Conservation (phyloP, 2,113 vertebrate genomes). For the Tachysurus fulvidraco region DNA sequence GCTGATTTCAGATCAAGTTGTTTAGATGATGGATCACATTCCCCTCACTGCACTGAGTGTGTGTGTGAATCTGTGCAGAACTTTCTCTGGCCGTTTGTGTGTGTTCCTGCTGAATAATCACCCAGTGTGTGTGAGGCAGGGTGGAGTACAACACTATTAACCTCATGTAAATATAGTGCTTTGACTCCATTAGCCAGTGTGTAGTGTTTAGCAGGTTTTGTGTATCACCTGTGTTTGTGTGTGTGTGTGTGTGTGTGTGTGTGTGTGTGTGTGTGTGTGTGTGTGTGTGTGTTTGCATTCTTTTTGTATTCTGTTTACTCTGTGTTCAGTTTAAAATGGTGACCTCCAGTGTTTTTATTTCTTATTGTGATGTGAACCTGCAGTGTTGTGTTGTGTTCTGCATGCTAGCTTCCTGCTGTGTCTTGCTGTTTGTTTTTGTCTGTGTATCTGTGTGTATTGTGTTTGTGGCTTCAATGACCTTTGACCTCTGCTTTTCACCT, state of each 20-base stretch:
- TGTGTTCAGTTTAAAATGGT: slow-evolving; percentile 33
- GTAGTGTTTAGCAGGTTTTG: neutral
- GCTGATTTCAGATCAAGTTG: neutral
- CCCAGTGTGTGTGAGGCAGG: neutral
- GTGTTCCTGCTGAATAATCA: neutral
- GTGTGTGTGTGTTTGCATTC: neutral
- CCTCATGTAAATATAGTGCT: neutral
- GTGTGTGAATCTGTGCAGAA: neutral
- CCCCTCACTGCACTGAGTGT: neutral
- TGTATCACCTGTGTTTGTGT: slow-evolving; percentile 6
- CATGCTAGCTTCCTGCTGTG: slow-evolving; percentile 17
- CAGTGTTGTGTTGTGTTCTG: slow-evolving; percentile 11
- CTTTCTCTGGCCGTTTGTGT: neutral
- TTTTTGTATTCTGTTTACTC: slow-evolving; percentile 29
- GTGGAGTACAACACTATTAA: neutral
- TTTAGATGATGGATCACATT: neutral
- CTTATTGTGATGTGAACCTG: slow-evolving; percentile 1
- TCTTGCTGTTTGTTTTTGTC: slow-evolving; percentile 1
- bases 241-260: slow-evolving; percentile 36
- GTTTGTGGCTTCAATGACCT: slow-evolving; percentile 35
- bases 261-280: slow-evolving; percentile 51
- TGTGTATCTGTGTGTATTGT: slow-evolving; percentile 4
- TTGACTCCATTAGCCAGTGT: neutral
- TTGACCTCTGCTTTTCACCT: slow-evolving; percentile 41
- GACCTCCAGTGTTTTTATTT: slow-evolving; percentile 12